A percentile compares a stretch with the other conserved stretches of the same genome.
Conservation (phyloP, 1,140 invertebrate species). For the Bombus cullumanus region DNA sequence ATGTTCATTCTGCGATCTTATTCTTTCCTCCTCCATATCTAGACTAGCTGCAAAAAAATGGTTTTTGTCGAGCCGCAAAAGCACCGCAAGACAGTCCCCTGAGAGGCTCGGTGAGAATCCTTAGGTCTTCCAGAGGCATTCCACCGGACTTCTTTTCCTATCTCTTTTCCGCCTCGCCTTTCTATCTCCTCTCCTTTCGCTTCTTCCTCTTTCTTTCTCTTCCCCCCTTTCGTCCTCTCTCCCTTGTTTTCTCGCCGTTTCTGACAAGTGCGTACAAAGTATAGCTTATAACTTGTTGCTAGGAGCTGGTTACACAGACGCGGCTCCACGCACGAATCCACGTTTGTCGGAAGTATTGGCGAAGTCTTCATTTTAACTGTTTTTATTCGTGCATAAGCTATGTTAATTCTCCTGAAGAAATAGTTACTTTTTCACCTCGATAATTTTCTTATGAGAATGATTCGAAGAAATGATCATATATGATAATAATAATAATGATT, state of each 20-base stretch:
- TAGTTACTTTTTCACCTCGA: not conserved
- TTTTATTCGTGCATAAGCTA: not conserved
- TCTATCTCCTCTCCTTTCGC: not conserved
- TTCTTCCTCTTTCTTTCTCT: conserved; percentile 19
- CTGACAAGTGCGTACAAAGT: conserved; percentile 37
- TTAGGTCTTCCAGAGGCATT: conserved; percentile 26
- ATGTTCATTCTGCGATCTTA: conserved; percentile 9
- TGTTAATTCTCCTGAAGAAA: not conserved
- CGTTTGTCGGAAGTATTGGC: conserved; percentile 16
- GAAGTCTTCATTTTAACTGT: not conserved
- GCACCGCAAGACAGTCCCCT: conserved; percentile 3
- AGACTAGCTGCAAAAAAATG: conserved; percentile 25
- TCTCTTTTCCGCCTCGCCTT: conserved; percentile 23
- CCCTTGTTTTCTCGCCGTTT: not conserved
- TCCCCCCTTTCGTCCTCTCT: not conserved
- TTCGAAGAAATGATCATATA: not conserved
- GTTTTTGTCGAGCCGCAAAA: conserved; percentile 42
- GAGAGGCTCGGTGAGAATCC: conserved; percentile 29
- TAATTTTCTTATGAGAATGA: not conserved
- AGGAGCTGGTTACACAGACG: not conserved
- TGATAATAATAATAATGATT: too few relatives aligned
- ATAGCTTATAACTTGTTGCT: conserved; percentile 40
- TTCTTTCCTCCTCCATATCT: not conserved
- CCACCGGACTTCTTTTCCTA: conserved; percentile 28
- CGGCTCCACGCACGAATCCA: not conserved